Conservation (phyloP, 1,140 invertebrate genomes). For the Heliconius melpomene region DNA sequence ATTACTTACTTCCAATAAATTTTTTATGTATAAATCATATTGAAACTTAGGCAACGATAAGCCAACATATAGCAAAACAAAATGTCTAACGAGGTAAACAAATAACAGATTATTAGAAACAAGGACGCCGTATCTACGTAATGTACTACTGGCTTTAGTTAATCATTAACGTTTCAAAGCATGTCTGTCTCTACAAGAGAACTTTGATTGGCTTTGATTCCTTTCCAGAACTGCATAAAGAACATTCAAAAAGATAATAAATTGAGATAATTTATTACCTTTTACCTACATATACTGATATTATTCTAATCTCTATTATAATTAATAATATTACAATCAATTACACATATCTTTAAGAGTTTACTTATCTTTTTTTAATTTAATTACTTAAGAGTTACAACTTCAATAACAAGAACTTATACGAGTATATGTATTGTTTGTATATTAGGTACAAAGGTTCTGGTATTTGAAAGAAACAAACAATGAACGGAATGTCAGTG, state of each 20-base stretch:
- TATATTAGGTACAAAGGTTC: too few relatives aligned
- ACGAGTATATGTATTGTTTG: too few relatives aligned
- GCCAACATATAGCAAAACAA: background rate
- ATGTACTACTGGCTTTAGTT: background rate
- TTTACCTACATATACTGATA: background rate
- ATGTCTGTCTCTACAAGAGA: constrained; percentile 1
- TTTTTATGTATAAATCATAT: too few relatives aligned
- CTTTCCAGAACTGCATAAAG: background rate
- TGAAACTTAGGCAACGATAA: background rate
- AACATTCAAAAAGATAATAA: background rate
- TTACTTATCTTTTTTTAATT: too few relatives aligned
- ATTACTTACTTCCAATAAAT: too few relatives aligned
- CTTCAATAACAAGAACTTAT: too few relatives aligned
- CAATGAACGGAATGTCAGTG: too few relatives aligned
- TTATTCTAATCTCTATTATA: background rate
- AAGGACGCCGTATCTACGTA: constrained; percentile 2
- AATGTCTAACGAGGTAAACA: constrained; percentile 1
- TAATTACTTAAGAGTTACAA: too few relatives aligned
- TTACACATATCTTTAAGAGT: too few relatives aligned
- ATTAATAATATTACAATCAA: too few relatives aligned
- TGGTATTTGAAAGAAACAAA: too few relatives aligned
- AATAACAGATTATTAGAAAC: constrained; percentile 15
- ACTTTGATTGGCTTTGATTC: background rate
- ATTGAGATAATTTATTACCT: background rate
- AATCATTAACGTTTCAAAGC: constrained; percentile 12